These are phyloP conservation scores for Serinus canaria DNA, from an alignment of 2,113 vertebrate species.

Conservation along the genomic window DNA sequence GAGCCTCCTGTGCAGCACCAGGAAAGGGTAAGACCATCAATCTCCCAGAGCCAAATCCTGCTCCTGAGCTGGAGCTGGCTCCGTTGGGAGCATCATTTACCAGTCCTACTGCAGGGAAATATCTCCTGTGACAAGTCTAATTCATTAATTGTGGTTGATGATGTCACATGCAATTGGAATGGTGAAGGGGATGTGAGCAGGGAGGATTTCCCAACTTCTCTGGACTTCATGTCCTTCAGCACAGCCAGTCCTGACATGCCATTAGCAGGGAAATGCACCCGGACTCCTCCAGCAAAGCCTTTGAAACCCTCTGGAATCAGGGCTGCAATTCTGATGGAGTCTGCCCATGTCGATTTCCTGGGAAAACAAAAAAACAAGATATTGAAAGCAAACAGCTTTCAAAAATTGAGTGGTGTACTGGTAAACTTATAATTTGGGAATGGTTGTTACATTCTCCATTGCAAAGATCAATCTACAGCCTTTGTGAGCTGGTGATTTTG, in stretches of 20 bases:
- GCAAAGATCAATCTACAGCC: slow-evolving; percentile 46
- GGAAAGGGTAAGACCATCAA: neutral
- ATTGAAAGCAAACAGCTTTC: slow-evolving; percentile 36
- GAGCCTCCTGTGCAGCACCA: neutral
- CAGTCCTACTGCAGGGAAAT: neutral
- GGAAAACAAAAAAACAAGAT: slow-evolving; percentile 15
- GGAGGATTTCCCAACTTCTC: neutral
- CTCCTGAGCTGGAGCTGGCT: neutral
- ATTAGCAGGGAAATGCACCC: neutral
- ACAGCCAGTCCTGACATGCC: neutral
- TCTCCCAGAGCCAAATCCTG: neutral
- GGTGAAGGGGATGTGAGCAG: fast-evolving
- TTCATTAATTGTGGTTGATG: neutral
- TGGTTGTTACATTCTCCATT: neutral
- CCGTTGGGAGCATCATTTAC: fast-evolving
- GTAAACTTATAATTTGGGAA: slow-evolving; percentile 57
- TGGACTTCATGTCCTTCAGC: neutral
- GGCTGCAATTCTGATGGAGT: neutral
- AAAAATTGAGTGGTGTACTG: neutral
- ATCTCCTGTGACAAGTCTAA: neutral
- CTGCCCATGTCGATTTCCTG: neutral
- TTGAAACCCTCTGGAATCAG: neutral
- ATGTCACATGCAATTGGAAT: neutral
- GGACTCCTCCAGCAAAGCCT: neutral
- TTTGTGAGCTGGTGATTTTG: slow-evolving; percentile 38